Conservation (phyloP, 2,888 invertebrate genomes). For the Hyposoter didymator region DNA sequence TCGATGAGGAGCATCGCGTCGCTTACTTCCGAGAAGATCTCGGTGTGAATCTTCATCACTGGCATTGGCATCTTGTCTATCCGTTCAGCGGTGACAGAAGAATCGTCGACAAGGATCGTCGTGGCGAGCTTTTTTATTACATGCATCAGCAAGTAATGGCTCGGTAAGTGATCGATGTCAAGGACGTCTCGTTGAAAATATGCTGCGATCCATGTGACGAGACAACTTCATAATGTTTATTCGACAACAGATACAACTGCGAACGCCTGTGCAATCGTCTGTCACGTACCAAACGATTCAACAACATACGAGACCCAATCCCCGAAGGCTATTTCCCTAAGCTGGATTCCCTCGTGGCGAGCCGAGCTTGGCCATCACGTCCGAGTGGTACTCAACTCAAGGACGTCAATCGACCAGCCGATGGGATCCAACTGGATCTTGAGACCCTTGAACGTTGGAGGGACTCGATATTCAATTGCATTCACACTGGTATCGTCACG, state of each 20-base stretch:
- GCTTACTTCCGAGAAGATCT: conserved; percentile 95
- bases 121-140: conserved; percentile 92
- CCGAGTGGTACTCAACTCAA: conserved; percentile 86
- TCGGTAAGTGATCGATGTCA: conserved; percentile 82
- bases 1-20: conserved; percentile 91
- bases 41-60: conserved; percentile 94
- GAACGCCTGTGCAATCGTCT: conserved; percentile 91
- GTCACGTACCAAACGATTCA: conserved; percentile 87
- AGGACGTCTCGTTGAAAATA: not conserved
- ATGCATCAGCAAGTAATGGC: conserved; percentile 91
- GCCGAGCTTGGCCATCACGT: conserved; percentile 91
- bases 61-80: conserved; percentile 97
- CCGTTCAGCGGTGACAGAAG: conserved; percentile 89
- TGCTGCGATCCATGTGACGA: not conserved
- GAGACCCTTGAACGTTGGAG: conserved; percentile 91
- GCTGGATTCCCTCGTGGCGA: conserved; percentile 91
- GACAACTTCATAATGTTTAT: not conserved
- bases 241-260: conserved; percentile 88
- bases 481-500: conserved; percentile 87
- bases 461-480: conserved; percentile 89
- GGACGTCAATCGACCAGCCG: conserved; percentile 89
- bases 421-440: conserved; percentile 89
- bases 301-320: conserved; percentile 89
- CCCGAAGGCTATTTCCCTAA: conserved; percentile 94
- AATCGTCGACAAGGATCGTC: conserved; percentile 90